Conservation (phyloP, 2,888 invertebrate species). For the Cheilosia urbana region DNA sequence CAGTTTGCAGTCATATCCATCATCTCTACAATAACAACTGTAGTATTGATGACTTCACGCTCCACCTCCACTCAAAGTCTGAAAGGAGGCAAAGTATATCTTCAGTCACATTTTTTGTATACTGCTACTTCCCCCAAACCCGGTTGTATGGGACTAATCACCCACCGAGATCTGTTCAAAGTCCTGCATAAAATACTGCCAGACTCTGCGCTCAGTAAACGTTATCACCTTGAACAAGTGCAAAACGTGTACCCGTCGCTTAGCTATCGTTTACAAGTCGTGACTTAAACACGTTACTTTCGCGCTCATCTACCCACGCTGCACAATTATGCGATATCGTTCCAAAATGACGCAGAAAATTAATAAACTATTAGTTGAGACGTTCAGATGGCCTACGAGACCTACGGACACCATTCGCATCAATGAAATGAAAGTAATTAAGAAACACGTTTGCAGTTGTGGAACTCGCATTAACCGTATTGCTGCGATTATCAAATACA, state of each 20-base stretch:
- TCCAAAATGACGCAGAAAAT: constrained; percentile 20
- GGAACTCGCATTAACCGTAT: neutral
- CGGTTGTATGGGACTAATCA: too few species aligned
- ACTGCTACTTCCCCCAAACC: too few species aligned
- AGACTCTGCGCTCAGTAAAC: neutral
- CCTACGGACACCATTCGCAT: neutral
- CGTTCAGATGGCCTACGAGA: too few species aligned
- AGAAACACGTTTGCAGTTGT: constrained; percentile 34
- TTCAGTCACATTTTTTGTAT: too few species aligned
- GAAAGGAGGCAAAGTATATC: too few species aligned
- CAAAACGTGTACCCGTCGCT: constrained; percentile 12
- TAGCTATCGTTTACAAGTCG: constrained; percentile 9
- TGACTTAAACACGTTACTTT: constrained; percentile 32
- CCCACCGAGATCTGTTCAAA: too few species aligned
- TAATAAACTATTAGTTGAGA: constrained; percentile 24
- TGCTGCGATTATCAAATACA: neutral
- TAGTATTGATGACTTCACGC: too few species aligned
- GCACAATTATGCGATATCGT: constrained; percentile 25
- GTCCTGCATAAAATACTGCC: neutral
- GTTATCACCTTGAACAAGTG: constrained; percentile 8
- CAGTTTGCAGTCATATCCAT: too few species aligned
- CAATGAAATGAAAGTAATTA: constrained; percentile 38
- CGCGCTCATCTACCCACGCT: constrained; percentile 38
- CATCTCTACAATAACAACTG: too few species aligned
- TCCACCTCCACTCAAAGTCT: too few species aligned